phyloP scores from a whole-genome alignment of 2,113 vertebrate genomes.

The Danio rerio region GRCz12tu NC_133177.1:802501-803000 shows the following conservation, averaged over 20 bases:
- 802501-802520: no score
- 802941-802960: conserved; percentile 35
- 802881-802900: conserved; percentile 50
- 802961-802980: conserved; percentile 36
- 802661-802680: no score
- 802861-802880: conserved; percentile 49
- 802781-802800: conserved; percentile 18
- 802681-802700: no score
- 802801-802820: conserved; percentile 35
- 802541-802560: no score
- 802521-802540: no score
- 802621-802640: no score
- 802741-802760: conserved; percentile 44
- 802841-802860: conserved; percentile 50
- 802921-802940: conserved; percentile 48
- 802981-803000: background rate
- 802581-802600: no score
- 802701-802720: no score
- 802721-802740: conserved; percentile 14
- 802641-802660: no score
- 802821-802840: conserved; percentile 25
- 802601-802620: no score
- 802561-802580: no score
- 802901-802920: conserved; percentile 51
- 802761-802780: conserved; percentile 27